Base-by-base conservation (phyloP, 2,888 invertebrate genomes). In the Orchesellides sinensis region DNA sequence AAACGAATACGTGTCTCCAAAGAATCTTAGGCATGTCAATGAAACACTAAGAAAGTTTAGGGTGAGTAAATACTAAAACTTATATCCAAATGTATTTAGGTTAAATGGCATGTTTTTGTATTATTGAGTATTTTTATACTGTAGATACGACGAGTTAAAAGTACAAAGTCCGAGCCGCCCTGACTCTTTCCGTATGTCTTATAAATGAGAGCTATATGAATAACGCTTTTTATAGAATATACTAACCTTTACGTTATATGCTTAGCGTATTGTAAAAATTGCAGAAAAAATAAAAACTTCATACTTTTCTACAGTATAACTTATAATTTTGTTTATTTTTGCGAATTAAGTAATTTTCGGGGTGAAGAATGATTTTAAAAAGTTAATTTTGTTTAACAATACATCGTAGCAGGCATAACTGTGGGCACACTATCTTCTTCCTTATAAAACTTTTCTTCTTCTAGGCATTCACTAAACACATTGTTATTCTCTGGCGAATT, bases 21-120 rank as follows among this genome's bases (percentile, higher is more conserved):
- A 61, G 32, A 61, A 17, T n/a, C 25, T 61, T 61, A 61, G 61
- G 17, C 27, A 61, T 61, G 61, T 61, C 10, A 61, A 25, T 61
- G 61, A 61, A 6, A 61, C 61, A 2, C 17, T 61, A n/a, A 61
- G n/a, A n/a, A 61, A 61, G 29, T 29, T 61, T 17, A 6, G 61
- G 29, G 27, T 32, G n/a, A 6, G 29, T 10, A 49, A 49, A n/a
- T 17, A 49, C 17, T n/a, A n/a, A 49, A n/a, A 49, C 12, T 17
- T 17, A 49, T n/a, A 49, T 10, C 49, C 5, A 49, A 10, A 49
- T 49, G 5, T n/a, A 49, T 49, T 8, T 49, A 8, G n/a, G 10
- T 17, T 49, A 49, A n/a, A 49, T 10, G 6, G 5, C n/a, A 49
- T 10, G 6, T 49, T 49, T 10, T 49, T 49, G n/a, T 49, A 17